Evolutionary conservation across 2,888 invertebrate species (phyloP), one percentile per base, ranked within the genome.

Genomic region (Thymelicus lineola): DNA sequence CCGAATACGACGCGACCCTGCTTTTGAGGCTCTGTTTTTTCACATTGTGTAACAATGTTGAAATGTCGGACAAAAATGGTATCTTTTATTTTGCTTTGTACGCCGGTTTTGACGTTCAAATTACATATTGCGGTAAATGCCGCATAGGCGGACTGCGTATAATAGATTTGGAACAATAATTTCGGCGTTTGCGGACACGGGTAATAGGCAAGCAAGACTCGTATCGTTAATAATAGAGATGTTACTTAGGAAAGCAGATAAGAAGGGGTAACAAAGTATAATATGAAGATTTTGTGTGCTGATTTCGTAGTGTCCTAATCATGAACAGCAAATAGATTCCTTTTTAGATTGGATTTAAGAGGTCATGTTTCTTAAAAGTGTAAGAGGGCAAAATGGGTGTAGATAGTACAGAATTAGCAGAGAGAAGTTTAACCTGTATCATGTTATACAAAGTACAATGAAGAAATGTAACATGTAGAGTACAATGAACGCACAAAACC

Each of bases 71-170:
- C 58, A 59, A 50, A 64, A 64, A 63, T 69, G 57, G 62, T 59
- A 69, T 69, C 63, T 69, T 69, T 69, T 64, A 69, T 69, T 57
- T 59, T 28, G 63, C 69, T 69, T 59, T 59, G 63, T 64, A 48
- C 59, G 63, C 38, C 48, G n/a, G 57, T 69, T 69, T 64, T 69
- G 69, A 69, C 63, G 58, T 69, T 35, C 46, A 50, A 50, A 63
- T 59, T 69, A 50, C 63, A 50, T 64, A 64, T 64, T 69, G 69
- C 63, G 63, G 69, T 59, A 69, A 59, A 63, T 58, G 57, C 62
- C 69, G 63, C 63, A 64, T 69, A 59, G 63, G 58, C 59, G 50
- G 50, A 35, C 58, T 59, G 42, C 58, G 58, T 48, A 45, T 57
- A 45, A 62, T 38, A 46, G 46, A 38, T 62, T 36, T 36, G 17